phyloP scores from a whole-genome alignment of 2,888 invertebrate species.

The Gasteruption jaculator region DNA sequence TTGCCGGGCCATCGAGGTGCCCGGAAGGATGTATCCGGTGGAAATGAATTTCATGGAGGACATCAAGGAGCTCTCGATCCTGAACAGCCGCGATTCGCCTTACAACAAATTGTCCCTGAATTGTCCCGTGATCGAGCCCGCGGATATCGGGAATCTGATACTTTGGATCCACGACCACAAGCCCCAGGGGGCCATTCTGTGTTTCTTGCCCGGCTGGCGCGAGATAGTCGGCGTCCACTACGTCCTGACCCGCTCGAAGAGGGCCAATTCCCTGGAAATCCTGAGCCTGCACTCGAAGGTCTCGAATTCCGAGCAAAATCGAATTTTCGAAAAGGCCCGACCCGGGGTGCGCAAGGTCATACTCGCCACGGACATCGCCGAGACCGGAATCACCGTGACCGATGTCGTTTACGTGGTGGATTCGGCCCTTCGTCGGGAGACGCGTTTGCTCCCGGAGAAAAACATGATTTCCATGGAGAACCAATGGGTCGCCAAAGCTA shows the following conservation, averaged over 20 bases:
- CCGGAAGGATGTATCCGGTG: constrained; percentile 62
- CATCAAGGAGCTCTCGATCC: constrained; percentile 33
- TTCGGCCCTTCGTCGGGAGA: constrained; percentile 60
- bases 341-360: constrained; percentile 63
- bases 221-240: constrained; percentile 57
- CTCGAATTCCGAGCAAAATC: constrained; percentile 35
- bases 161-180: constrained; percentile 58
- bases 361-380: constrained; percentile 67
- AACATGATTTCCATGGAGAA: constrained; percentile 53
- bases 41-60: constrained; percentile 58
- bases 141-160: constrained; percentile 55
- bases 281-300: constrained; percentile 60
- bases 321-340: constrained; percentile 44
- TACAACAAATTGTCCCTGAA: not conserved
- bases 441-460: constrained; percentile 55
- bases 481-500: constrained; percentile 62
- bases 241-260: too few relatives aligned
- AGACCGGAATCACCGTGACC: constrained; percentile 70
- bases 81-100: too few relatives aligned
- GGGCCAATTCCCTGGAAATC: constrained; percentile 34
- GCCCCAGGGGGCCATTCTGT: constrained; percentile 66
- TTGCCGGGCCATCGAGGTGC: constrained; percentile 55
- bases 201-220: constrained; percentile 73
- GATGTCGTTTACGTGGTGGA: constrained; percentile 70
- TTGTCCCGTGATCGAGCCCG: constrained; percentile 52